Base-by-base conservation (phyloP, 2,888 invertebrate species). In the Liodrosophila aerea region DNA sequence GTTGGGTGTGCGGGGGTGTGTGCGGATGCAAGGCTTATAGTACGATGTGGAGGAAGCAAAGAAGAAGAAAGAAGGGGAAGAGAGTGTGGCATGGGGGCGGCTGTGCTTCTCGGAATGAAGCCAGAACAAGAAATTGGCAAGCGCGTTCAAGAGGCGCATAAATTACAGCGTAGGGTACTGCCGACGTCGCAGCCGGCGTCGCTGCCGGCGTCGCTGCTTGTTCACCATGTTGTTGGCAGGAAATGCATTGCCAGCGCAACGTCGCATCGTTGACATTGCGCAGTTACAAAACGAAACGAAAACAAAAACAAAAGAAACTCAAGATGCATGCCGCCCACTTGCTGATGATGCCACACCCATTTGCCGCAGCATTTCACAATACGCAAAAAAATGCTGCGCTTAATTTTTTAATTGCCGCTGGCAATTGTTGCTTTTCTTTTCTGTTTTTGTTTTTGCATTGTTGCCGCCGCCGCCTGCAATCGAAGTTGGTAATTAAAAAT, bases 111-210 rank as follows among this genome's bases (percentile, higher is more conserved):
- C 60, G 67, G 72, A 77, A 76, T 39, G 57, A 53, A 22, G 47
- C 72, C 52, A 72, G 58, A 66, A 66, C 59, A 64, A 64, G 82
- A 71, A 78, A 80, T 80, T 73, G 82, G 78, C 80, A 80, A 83
- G 74, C 76, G 76, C 78, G 82, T 78, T 68, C 64, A 80, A 80
- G 74, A 80, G 74, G 68, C 83, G 83, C 81, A 81, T 81, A 81
- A 80, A 81, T 81, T 81, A 83, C 73, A 52, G 62, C 49, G 43
- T 51, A 49, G 41, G 37, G 31, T 13, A n/a, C 36, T 15, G n/a
- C n/a, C 15, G 1, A 16, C 37, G 37, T 44, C 40, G 70, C 39
- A 60, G 69, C 61, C 45, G 37, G 56, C n/a, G 11, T 3, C 22
- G 11, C 11, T 50, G 43, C 27, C 53, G 39, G 46, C 43, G 37